phyloP scores from a whole-genome alignment of 2,888 invertebrate genomes.

The Cataglyphis cursor region DNA sequence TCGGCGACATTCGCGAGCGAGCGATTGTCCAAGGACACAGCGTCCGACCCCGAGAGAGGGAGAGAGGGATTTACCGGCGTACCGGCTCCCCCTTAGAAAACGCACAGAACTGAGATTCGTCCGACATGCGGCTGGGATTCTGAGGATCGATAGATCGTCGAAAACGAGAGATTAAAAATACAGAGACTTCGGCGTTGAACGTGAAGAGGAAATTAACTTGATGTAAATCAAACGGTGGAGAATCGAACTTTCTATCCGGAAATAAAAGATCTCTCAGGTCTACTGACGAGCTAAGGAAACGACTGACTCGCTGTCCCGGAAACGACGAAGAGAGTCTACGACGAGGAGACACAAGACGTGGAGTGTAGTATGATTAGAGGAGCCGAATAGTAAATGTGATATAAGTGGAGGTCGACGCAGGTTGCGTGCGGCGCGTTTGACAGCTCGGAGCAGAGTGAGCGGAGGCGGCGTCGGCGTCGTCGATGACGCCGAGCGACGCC shows the following conservation, averaged over 20 bases:
- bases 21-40: background rate
- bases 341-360: background rate
- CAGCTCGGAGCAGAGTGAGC: slow-evolving; percentile 84
- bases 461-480: slow-evolving; percentile 52
- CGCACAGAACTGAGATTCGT: slow-evolving; percentile 21
- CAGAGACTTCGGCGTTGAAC: background rate
- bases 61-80: slow-evolving; percentile 27
- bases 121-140: background rate
- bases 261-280: background rate
- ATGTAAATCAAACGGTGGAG: background rate
- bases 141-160: slow-evolving; percentile 19
- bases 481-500: slow-evolving; percentile 65
- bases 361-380: background rate
- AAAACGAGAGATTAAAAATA: background rate
- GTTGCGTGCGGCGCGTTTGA: slow-evolving; percentile 81
- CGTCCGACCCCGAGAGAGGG: background rate
- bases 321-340: background rate
- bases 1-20: slow-evolving; percentile 40
- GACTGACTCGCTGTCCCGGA: slow-evolving; percentile 12
- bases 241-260: background rate
- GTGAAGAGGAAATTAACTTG: background rate
- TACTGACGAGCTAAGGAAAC: background rate
- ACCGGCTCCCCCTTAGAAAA: slow-evolving; percentile 29
- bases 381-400: slow-evolving; percentile 14
- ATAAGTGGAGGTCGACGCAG: slow-evolving; percentile 36